These are phyloP conservation scores for Nilaparvata lugens DNA, from an alignment of 1,140 invertebrate species.

Conservation along the genomic window DNA sequence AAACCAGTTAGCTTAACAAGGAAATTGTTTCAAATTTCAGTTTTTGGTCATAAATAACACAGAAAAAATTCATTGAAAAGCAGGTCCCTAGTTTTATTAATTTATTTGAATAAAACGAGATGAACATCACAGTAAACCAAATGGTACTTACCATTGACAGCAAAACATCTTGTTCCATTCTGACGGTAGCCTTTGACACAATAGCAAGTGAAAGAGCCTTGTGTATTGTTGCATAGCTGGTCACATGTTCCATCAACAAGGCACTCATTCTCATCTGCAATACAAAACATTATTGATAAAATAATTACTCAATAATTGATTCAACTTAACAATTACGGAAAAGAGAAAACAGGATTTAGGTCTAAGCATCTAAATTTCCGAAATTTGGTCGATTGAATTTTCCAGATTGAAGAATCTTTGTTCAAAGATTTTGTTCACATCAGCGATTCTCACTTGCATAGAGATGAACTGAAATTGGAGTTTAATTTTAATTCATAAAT, in stretches of 20 bases:
- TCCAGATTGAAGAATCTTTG: too few species aligned
- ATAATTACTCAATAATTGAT: background rate
- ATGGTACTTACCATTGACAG: constrained; percentile 52
- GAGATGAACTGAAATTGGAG: too few species aligned
- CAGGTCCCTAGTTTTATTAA: too few species aligned
- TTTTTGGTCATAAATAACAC: too few species aligned
- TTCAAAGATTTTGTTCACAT: too few species aligned
- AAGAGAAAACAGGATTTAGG: background rate
- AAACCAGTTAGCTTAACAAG: too few species aligned
- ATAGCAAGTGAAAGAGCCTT: constrained; percentile 59
- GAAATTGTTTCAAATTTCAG: too few species aligned
- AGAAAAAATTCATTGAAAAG: too few species aligned
- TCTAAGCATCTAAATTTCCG: constrained; percentile 3
- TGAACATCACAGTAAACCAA: too few species aligned
- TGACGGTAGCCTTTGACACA: constrained; percentile 66
- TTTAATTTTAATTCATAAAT: too few species aligned
- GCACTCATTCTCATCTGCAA: constrained; percentile 66
- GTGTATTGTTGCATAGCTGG: constrained; percentile 64
- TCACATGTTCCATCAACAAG: constrained; percentile 61
- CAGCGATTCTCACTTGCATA: too few species aligned
- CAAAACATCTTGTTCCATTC: constrained; percentile 45
- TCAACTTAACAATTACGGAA: background rate
- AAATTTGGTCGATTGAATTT: background rate
- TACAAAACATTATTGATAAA: constrained; percentile 24
- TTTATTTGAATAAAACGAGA: too few species aligned